Evolutionary conservation across 2,797 vertebrate genomes (phyloP).

Genomic region (Pseudomugil gertrudae): DNA sequence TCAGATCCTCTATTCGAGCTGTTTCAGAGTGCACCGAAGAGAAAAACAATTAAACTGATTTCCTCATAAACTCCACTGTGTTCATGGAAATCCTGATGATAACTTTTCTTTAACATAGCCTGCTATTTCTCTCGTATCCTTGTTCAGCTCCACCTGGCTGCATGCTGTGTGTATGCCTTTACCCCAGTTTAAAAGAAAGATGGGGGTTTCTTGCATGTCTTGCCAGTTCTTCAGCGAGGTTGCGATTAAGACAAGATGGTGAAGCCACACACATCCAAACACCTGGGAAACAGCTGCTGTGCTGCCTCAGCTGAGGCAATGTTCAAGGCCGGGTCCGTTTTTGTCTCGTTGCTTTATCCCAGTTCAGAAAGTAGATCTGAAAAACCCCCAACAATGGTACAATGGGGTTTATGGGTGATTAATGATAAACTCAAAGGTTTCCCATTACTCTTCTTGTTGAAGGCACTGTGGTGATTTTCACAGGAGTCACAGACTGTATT

Average conservation of each 20-base stretch:
- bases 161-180: conserved; percentile 59
- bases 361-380: conserved; percentile 8
- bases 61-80: conserved; percentile 10
- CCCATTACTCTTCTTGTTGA: conserved; percentile 28
- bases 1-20: conserved; percentile 36
- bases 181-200: conserved; percentile 68
- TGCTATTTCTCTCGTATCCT: conserved; percentile 52
- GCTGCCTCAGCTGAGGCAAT: conserved; percentile 53
- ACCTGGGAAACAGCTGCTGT: conserved; percentile 78
- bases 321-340: conserved; percentile 41
- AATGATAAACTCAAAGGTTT: conserved; percentile 52
- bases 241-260: conserved; percentile 76
- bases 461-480: conserved; percentile 40
- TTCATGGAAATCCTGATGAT: conserved; percentile 59
- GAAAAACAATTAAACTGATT: conserved; percentile 24
- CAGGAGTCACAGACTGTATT: conserved; percentile 32
- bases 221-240: conserved; percentile 75
- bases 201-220: conserved; percentile 72
- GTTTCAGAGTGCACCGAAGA: conserved; percentile 25
- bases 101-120: conserved; percentile 46
- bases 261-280: conserved; percentile 76
- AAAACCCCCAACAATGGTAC: conserved; percentile 11
- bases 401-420: conserved; percentile 29
- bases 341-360: conserved; percentile 41
- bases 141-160: conserved; percentile 67